Evolutionary conservation across 2,797 vertebrate genomes (phyloP).

Genomic region (Pterois miles): DNA sequence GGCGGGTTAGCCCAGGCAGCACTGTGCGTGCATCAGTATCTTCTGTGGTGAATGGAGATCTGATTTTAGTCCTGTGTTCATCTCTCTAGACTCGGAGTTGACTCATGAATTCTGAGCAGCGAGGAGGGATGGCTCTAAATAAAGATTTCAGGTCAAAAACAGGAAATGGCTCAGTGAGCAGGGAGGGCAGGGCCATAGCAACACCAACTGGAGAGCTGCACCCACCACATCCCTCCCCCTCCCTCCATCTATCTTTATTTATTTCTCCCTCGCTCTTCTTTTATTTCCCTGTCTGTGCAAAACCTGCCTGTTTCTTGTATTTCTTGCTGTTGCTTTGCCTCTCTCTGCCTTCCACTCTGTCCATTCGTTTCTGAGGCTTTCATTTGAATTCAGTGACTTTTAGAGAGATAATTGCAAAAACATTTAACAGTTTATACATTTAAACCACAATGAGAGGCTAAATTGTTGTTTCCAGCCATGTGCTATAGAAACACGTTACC

Average conservation of each 20-base stretch:
- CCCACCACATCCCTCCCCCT: conserved; percentile 57
- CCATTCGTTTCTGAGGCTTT: not conserved
- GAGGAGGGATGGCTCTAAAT: conserved; percentile 96
- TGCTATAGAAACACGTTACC: not conserved
- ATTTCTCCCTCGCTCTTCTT: conserved; percentile 55
- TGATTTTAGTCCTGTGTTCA: conserved; percentile 64
- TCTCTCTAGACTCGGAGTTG: conserved; percentile 74
- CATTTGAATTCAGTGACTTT: not conserved
- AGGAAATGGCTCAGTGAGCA: conserved; percentile 99
- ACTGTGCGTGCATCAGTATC: not conserved
- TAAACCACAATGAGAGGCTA: not conserved
- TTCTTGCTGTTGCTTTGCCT: not conserved
- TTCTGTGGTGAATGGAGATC: conserved; percentile 56
- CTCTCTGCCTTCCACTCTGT: not conserved
- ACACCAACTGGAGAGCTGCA: conserved; percentile 80
- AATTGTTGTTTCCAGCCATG: too few species aligned
- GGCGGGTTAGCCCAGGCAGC: conserved; percentile 11
- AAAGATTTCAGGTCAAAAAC: conserved; percentile 99
- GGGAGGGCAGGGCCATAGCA: conserved; percentile 94
- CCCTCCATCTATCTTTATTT: conserved; percentile 55
- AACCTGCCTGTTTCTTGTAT: conserved; percentile 11
- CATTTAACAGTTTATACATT: not conserved
- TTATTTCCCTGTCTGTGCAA: conserved; percentile 48
- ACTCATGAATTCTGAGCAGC: conserved; percentile 81
- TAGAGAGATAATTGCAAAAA: not conserved